Base-by-base conservation (phyloP, 2,888 invertebrate species). In the Hirtodrosophila confusa region DNA sequence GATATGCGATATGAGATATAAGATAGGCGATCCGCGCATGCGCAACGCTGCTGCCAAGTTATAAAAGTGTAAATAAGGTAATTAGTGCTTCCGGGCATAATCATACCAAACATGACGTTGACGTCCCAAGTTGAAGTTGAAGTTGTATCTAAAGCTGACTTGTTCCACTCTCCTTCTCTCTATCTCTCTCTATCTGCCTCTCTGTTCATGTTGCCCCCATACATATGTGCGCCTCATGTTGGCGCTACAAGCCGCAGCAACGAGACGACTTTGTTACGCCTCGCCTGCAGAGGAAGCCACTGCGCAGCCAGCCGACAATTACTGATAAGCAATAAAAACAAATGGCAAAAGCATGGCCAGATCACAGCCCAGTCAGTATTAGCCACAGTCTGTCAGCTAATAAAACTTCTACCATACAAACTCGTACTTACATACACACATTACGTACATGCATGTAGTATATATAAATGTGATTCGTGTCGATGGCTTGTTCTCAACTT, bases 21-120 rank as follows among this genome's bases (percentile, higher is more conserved):
- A 36, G 36, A 47, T 58, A 37, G 33, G 44, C 23, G 56, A 63
- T 62, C 56, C 60, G 80, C 70, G 78, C 75, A 78, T 74, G 77
- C 71, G 83, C 83, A 74, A 47, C 77, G 55, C 72, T 69, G 68
- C 54, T 55, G 76, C 78, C 77, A 72, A 78, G 80, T 78, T 80
- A 85, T 86, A 85, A 88, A 89, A 89, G 90, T 89, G 89, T 89
- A 88, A 89, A 89, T 89, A 87, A 89, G 90, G 89, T 89, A 89
- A 89, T 89, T 89, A 89, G 89, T 86, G 89, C 89, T 89, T 89
- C 89, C 89, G 89, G 89, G 86, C 89, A 87, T 80, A 87, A 86
- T 88, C 88, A 85, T 79, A 75, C 71, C 66, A 70, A 88, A 80
- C 87, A 87, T 78, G 78, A 82, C 68, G 77, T 74, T 69, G 82